A percentile compares a stretch with the other conserved stretches of the same genome.
Evolutionary conservation across 2,797 vertebrate genomes (phyloP).

Genomic region (Acanthiza pusilla): DNA sequence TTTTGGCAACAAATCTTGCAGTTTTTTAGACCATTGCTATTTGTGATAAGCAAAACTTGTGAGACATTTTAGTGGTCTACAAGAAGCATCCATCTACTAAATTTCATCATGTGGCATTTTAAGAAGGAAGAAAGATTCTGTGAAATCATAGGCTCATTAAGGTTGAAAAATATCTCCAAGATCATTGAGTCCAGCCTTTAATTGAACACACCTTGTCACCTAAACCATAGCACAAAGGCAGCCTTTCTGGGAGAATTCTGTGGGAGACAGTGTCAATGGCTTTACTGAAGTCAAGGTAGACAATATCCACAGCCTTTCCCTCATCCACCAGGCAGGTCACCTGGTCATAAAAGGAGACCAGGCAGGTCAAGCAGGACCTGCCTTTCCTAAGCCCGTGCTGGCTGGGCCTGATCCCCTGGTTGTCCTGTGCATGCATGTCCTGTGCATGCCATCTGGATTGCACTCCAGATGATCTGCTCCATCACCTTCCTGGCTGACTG

Average conservation of each 20-base stretch:
- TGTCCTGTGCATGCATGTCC: background rate
- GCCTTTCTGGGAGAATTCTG: background rate
- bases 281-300: background rate
- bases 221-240: background rate
- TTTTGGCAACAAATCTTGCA: background rate
- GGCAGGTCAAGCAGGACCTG: background rate
- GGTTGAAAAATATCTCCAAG: background rate
- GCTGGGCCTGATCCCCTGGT: background rate
- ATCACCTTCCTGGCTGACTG: background rate
- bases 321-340: background rate
- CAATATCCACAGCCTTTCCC: background rate
- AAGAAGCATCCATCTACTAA: background rate
- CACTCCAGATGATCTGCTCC: background rate
- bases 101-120: background rate
- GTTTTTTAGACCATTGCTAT: background rate
- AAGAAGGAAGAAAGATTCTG: background rate
- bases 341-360: background rate
- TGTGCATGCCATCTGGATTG: rapidly evolving
- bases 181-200: background rate
- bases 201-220: background rate
- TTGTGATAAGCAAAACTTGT: background rate
- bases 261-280: background rate
- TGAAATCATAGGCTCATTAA: background rate
- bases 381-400: background rate
- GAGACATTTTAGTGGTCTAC: background rate